Conservation (phyloP, 2,113 vertebrate species). For the Dipodomys stephensi region DNA sequence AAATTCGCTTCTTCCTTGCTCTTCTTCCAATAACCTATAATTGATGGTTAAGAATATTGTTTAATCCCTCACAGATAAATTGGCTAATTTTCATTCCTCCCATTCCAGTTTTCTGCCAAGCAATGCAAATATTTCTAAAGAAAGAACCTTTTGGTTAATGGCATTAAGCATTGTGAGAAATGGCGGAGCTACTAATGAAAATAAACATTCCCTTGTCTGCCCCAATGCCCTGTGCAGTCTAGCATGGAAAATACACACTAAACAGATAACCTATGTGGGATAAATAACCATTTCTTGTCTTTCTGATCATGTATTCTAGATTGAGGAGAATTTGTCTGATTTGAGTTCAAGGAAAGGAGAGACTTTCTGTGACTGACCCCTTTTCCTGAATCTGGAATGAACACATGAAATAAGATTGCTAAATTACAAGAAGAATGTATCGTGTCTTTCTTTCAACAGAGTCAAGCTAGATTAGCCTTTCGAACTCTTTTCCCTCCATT, state of each 20-base stretch:
- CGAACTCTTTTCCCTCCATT: neutral
- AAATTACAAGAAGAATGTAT: neutral
- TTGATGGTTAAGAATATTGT: neutral
- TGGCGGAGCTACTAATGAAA: neutral
- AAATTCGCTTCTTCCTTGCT: neutral
- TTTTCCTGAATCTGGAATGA: slow-evolving; percentile 7
- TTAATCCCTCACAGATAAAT: neutral
- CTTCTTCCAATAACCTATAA: neutral
- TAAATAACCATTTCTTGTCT: neutral
- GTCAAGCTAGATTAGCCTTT: neutral
- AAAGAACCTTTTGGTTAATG: neutral
- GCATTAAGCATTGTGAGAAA: neutral
- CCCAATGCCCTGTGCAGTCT: neutral
- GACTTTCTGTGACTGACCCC: neutral
- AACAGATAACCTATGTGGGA: neutral
- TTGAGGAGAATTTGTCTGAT: neutral
- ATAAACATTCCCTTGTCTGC: neutral
- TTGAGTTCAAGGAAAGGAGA: neutral
- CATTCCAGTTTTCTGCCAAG: neutral
- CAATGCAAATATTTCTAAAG: neutral
- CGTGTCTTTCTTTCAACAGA: neutral
- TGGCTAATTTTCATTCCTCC: neutral
- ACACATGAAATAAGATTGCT: neutral
- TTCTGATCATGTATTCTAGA: neutral
- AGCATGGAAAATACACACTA: neutral